Percentiles rank a stretch among this genome's conserved stretches.
phyloP scores from a whole-genome alignment of 2,113 vertebrate species.

The Scatophagus argus region DNA sequence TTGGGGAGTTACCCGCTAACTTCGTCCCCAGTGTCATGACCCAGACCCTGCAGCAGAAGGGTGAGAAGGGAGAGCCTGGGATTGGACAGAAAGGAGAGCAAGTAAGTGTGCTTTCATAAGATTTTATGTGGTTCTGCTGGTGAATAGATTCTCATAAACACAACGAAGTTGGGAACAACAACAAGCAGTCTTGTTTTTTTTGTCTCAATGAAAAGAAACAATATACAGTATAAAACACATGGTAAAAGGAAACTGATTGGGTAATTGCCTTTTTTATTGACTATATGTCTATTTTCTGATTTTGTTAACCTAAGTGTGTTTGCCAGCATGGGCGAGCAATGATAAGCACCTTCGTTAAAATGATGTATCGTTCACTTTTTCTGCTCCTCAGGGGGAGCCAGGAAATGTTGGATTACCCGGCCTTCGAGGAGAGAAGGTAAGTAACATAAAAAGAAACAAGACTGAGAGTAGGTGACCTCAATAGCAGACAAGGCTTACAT shows the following conservation, averaged over 20 bases:
- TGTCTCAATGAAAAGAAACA: not conserved
- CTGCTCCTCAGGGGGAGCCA: slow-evolving; percentile 72
- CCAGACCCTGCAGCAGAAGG: slow-evolving; percentile 64
- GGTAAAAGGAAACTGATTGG: slow-evolving; percentile 8
- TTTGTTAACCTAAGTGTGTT: slow-evolving; percentile 39
- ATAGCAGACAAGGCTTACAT: slow-evolving; percentile 44
- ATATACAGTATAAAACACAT: not conserved
- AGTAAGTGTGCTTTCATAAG: slow-evolving; percentile 58
- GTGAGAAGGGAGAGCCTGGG: slow-evolving; percentile 76
- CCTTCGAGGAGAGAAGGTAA: slow-evolving; percentile 79
- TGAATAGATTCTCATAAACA: slow-evolving; percentile 9
- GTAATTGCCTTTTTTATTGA: slow-evolving; percentile 36
- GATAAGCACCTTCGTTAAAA: slow-evolving; percentile 54
- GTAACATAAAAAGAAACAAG: slow-evolving; percentile 40
- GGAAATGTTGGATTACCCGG: slow-evolving; percentile 75
- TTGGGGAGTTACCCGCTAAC: slow-evolving; percentile 62
- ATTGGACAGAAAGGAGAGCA: slow-evolving; percentile 74
- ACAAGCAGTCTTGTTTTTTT: slow-evolving; percentile 23
- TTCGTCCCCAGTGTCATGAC: not conserved
- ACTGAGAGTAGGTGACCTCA: slow-evolving; percentile 53
- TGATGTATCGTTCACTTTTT: slow-evolving; percentile 44
- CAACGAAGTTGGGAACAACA: slow-evolving; percentile 10
- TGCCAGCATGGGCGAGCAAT: slow-evolving; percentile 21
- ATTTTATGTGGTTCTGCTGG: not conserved
- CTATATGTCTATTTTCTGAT: slow-evolving; percentile 16